Evolutionary conservation across 2,888 invertebrate genomes (phyloP).

Genomic region (Ceriagrion tenellum): DNA sequence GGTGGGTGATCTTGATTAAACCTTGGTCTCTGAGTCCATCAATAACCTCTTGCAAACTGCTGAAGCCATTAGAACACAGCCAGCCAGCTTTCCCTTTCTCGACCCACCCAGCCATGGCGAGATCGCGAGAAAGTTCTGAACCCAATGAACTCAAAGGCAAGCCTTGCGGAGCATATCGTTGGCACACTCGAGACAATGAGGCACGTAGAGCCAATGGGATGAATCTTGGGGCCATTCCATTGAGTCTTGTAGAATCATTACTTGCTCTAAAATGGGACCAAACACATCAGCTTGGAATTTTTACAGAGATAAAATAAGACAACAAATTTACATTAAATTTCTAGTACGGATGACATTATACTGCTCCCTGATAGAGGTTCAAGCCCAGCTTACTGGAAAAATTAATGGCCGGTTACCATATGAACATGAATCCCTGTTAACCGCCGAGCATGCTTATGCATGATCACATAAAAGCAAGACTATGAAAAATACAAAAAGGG

Average conservation of each 20-base stretch:
- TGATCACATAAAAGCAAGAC: too few species aligned
- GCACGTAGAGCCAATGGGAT: slow-evolving; percentile 20
- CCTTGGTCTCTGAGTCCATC: slow-evolving; percentile 34
- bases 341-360: too few species aligned
- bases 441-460: too few species aligned
- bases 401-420: too few species aligned
- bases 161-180: slow-evolving; percentile 3
- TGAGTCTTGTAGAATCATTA: not conserved
- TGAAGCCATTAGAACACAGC: slow-evolving; percentile 26
- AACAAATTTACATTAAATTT: too few species aligned
- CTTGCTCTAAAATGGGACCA: not conserved
- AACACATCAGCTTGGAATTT: not conserved
- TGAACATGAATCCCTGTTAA: too few species aligned
- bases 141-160: slow-evolving; percentile 4
- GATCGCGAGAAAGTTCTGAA: slow-evolving; percentile 35
- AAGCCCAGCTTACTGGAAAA: too few species aligned
- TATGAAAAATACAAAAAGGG: too few species aligned
- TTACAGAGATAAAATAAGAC: too few species aligned
- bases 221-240: slow-evolving; percentile 45
- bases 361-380: too few species aligned
- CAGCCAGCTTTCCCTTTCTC: not conserved
- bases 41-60: slow-evolving; percentile 2
- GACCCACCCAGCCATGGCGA: not conserved
- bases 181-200: not conserved
- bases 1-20: not conserved